These are phyloP conservation scores for Lepidothrix coronata DNA, from an alignment of 2,113 vertebrate genomes.

Conservation along the genomic window DNA sequence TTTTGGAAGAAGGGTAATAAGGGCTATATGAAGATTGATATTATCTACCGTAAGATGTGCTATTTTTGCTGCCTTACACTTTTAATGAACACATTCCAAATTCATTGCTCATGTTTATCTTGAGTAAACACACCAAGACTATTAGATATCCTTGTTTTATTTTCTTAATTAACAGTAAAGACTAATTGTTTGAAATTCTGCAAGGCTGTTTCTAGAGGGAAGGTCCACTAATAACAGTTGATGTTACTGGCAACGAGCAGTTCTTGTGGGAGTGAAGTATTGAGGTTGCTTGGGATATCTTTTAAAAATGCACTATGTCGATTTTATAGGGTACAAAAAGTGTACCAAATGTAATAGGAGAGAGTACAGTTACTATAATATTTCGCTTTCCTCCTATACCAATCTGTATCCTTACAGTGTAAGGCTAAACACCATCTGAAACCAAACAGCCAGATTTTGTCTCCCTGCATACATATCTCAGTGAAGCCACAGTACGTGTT, in stretches of 20 bases:
- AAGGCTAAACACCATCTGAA: not conserved
- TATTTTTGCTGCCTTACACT: rapidly evolving
- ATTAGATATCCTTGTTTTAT: not conserved
- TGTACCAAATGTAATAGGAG: not conserved
- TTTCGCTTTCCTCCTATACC: not conserved
- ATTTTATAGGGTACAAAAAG: not conserved
- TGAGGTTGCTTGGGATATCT: not conserved
- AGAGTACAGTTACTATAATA: not conserved
- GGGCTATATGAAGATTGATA: not conserved
- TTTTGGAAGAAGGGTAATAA: not conserved
- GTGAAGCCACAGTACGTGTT: rapidly evolving
- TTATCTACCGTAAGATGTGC: not conserved
- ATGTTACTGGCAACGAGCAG: not conserved
- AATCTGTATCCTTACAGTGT: not conserved
- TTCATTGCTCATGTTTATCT: not conserved
- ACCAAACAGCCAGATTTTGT: not conserved
- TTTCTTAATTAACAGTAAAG: not conserved
- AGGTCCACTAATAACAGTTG: not conserved
- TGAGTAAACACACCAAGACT: not conserved
- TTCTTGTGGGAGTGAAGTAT: not conserved
- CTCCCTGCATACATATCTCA: rapidly evolving
- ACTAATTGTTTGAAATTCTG: not conserved
- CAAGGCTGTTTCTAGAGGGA: not conserved
- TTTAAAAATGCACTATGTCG: not conserved
- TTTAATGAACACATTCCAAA: not conserved